A percentile compares a stretch with the other conserved stretches of the same genome.
Evolutionary conservation across 1,140 invertebrate species (phyloP).

Genomic region (Ooceraea biroi): DNA sequence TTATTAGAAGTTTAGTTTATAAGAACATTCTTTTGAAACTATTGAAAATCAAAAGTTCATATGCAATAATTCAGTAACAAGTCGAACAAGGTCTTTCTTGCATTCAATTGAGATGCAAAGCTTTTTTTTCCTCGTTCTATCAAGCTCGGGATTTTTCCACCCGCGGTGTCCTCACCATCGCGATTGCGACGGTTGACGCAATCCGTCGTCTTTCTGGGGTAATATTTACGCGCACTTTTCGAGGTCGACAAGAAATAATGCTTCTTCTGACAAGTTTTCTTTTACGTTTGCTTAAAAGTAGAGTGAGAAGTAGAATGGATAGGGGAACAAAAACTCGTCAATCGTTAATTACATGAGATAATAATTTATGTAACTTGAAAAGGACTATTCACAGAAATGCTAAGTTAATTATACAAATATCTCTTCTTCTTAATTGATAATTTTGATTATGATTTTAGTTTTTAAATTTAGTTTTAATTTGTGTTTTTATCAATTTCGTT

Average conservation of each 20-base stretch:
- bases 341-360: no score
- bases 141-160: constrained; percentile 31
- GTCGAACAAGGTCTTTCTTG: background rate
- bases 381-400: no score
- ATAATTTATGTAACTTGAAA: no score
- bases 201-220: constrained; percentile 3
- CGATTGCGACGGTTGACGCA: constrained; percentile 41
- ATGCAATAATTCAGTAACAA: background rate
- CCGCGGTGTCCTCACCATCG: constrained; percentile 5
- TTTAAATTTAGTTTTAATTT: no score
- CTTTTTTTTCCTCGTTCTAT: background rate
- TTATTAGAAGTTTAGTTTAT: background rate
- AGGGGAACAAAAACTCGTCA: background rate
- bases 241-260: constrained; percentile 14
- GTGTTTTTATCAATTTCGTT: no score
- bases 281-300: background rate
- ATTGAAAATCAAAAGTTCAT: background rate
- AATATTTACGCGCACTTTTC: constrained; percentile 14
- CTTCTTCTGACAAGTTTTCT: background rate
- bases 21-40: background rate
- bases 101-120: background rate
- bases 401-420: no score
- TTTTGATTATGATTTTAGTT: no score
- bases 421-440: no score
- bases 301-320: background rate